phyloP scores from a whole-genome alignment of 2,888 invertebrate species.

The Halictus ligatus region DNA sequence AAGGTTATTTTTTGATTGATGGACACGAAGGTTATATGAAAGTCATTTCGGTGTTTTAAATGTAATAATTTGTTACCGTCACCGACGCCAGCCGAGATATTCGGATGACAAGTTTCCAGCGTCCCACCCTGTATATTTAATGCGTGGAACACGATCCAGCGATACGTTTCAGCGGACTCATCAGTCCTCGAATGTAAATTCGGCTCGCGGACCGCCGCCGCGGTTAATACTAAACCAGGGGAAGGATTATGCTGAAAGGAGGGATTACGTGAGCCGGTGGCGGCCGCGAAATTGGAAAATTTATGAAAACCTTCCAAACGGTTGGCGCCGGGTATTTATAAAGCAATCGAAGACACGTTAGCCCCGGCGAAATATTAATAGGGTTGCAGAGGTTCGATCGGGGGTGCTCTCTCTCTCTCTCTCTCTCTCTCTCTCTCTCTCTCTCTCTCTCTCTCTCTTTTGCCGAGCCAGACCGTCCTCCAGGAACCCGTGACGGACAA shows the following conservation, averaged over 20 bases:
- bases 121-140: slow-evolving; percentile 14
- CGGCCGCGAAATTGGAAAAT: slow-evolving; percentile 59
- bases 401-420: neutral
- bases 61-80: neutral
- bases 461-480: slow-evolving; percentile 52
- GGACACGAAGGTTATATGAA: too few species aligned
- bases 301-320: slow-evolving; percentile 46
- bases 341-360: slow-evolving; percentile 63
- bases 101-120: neutral
- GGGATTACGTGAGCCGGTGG: slow-evolving; percentile 42
- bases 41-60: too few species aligned
- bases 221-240: slow-evolving; percentile 55
- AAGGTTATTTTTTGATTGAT: too few species aligned
- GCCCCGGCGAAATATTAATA: slow-evolving; percentile 74
- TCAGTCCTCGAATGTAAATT: slow-evolving; percentile 56
- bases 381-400: slow-evolving; percentile 63
- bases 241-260: slow-evolving; percentile 55
- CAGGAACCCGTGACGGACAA: slow-evolving; percentile 73
- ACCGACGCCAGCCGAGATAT: neutral
- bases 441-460: neutral
- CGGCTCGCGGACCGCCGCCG: slow-evolving; percentile 30
- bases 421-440: slow-evolving; percentile 9
- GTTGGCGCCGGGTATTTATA: slow-evolving; percentile 55
- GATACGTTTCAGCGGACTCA: slow-evolving; percentile 48
- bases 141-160: slow-evolving; percentile 14